These are phyloP conservation scores for Garrulus glandarius DNA, from an alignment of 2,797 vertebrate species.

Conservation along the genomic window DNA sequence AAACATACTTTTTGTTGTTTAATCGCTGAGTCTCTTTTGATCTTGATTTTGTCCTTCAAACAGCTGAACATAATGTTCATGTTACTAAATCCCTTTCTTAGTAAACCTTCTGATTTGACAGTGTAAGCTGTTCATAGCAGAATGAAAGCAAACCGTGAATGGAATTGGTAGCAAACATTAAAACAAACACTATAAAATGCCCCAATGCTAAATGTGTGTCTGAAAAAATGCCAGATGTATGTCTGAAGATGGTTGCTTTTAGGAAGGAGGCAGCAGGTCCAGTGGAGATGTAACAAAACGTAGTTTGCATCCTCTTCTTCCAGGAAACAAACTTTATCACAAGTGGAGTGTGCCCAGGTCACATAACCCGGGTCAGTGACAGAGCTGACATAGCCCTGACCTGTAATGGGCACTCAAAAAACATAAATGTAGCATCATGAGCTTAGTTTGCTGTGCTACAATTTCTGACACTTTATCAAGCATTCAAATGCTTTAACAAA, in stretches of 20 bases:
- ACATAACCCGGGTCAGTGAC: background rate
- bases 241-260: background rate
- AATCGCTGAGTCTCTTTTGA: background rate
- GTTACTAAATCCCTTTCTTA: background rate
- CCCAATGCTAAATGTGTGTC: too few species aligned
- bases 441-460: background rate
- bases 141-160: background rate
- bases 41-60: conserved; percentile 47
- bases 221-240: background rate
- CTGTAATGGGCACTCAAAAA: background rate
- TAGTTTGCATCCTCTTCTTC: background rate
- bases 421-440: background rate
- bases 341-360: background rate
- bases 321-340: background rate
- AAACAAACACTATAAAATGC: background rate
- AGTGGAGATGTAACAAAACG: background rate
- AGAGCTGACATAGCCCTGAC: background rate
- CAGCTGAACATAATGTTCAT: background rate
- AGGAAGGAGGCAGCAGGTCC: background rate
- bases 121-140: background rate
- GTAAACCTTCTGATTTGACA: background rate
- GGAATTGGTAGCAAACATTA: background rate
- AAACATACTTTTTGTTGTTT: background rate
- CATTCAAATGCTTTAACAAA: background rate
- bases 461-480: background rate